Evolutionary conservation across 2,797 vertebrate genomes (phyloP).

Genomic region (Onychomys arenicola): DNA sequence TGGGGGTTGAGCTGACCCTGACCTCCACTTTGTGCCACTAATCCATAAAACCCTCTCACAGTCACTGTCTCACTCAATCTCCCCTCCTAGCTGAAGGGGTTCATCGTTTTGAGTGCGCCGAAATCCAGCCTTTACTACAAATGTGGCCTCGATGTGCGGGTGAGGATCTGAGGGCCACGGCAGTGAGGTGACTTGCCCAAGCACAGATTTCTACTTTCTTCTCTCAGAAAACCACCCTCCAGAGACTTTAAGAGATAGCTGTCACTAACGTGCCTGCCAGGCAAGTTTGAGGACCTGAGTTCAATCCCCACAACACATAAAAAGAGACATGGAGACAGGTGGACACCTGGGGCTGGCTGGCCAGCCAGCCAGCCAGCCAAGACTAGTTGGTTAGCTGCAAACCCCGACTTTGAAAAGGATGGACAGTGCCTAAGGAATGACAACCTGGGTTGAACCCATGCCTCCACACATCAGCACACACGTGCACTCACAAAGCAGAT

Average conservation of each 20-base stretch:
- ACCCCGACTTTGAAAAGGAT: not conserved
- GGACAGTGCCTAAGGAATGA: not conserved
- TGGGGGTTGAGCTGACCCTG: not conserved
- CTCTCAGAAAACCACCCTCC: not conserved
- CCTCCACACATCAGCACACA: not conserved
- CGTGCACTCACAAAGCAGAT: not conserved
- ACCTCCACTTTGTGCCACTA: not conserved
- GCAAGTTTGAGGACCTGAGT: not conserved
- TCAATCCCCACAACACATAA: not conserved
- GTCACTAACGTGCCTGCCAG: not conserved
- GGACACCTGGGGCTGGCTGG: not conserved
- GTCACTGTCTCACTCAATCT: not conserved
- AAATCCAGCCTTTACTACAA: not conserved
- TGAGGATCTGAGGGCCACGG: not conserved
- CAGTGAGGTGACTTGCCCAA: conserved; percentile 13
- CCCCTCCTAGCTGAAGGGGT: not conserved
- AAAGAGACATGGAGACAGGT: not conserved
- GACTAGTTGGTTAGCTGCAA: not conserved
- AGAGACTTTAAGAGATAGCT: not conserved
- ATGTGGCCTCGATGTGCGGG: not conserved
- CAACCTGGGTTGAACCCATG: not conserved
- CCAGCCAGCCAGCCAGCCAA: too few relatives aligned
- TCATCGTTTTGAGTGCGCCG: not conserved
- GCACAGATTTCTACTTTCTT: not conserved
- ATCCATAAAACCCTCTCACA: not conserved